Base-by-base conservation (phyloP, 1,140 invertebrate genomes). In the Caenorhabditis brenneri region DNA sequence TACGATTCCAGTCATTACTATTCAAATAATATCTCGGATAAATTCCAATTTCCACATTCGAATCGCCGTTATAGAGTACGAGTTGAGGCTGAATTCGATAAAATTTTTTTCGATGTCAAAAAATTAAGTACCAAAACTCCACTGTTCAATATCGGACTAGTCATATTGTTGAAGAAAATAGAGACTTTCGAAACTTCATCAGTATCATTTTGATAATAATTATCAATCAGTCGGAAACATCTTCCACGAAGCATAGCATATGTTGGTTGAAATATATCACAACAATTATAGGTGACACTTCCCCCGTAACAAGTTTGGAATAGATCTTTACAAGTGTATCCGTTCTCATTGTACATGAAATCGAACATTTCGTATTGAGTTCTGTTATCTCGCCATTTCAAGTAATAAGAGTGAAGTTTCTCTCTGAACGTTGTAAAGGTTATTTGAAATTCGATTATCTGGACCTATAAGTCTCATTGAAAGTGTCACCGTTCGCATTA, bases 161-260 rank as follows among this genome's bases (percentile, higher is more conserved):
- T 60, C 33, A 69, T 65, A 12, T 83, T 80, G 24, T 58, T 49
- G 65, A 83, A 83, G 31, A 49, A 65, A 4, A 83, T 51, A 3
- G 49, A 51, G 16, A 83, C 36, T 31, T 83, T 83, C 7, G 69
- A 39, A 9, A 65, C 65, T 69, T 83, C 82, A 46, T 83, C 82
- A 3, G 65, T 65, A 48, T 83, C 82, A 27, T 79, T 65, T 24
- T 83, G 82, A 49, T 83, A 79, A 49, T 83, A 83, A 33, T 33
- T 31, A 58, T 79, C 60, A 1, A 49, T 42, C 4, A 83, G 27
- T 7, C 82, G 33, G 74, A 79, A 83, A 48, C 82, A 83, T 79
- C 81, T 83, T 39, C 82, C 82, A 27, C 82, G 69, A 15, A 79
- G 53, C 65, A 83, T 83, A 7, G 48, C 82, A 80, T 83, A 83